phyloP scores from a whole-genome alignment of 2,888 invertebrate species.

The Osmoderma eremita region DNA sequence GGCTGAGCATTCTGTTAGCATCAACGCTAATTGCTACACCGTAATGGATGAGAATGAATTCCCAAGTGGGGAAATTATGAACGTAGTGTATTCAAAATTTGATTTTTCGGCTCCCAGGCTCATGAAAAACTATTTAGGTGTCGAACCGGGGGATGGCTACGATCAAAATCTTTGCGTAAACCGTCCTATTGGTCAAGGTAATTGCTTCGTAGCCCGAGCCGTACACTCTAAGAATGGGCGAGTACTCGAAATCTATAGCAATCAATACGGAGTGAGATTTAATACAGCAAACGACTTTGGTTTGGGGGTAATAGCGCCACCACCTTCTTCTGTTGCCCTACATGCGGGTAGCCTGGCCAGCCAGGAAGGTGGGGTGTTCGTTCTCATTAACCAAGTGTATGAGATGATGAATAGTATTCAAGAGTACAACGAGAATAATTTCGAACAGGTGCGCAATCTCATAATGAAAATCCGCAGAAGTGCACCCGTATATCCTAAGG shows the following conservation, averaged over 20 bases:
- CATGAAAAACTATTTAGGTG: constrained; percentile 65
- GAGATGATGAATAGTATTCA: constrained; percentile 4
- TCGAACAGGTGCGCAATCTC: constrained; percentile 18
- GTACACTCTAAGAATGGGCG: constrained; percentile 77
- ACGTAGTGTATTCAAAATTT: constrained; percentile 75
- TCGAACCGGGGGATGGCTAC: constrained; percentile 70
- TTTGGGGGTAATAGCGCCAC: constrained; percentile 46
- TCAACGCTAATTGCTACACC: constrained; percentile 82
- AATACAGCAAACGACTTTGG: constrained; percentile 76
- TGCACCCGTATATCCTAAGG: not conserved
- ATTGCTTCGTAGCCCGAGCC: constrained; percentile 73
- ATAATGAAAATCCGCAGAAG: constrained; percentile 11
- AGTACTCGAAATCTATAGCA: constrained; percentile 80
- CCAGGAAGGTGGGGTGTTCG: constrained; percentile 16
- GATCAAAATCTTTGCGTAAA: constrained; percentile 86
- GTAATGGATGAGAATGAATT: constrained; percentile 73
- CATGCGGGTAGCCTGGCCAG: not conserved
- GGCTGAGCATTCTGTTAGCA: constrained; percentile 74
- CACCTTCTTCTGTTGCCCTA: not conserved
- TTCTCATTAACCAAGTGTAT: constrained; percentile 27
- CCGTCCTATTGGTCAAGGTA: constrained; percentile 66
- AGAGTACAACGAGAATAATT: not conserved
- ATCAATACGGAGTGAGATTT: constrained; percentile 89
- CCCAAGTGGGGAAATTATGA: constrained; percentile 77
- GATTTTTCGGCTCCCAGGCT: constrained; percentile 77